Base-by-base conservation (phyloP, 1,140 invertebrate genomes). In the Popillia japonica region DNA sequence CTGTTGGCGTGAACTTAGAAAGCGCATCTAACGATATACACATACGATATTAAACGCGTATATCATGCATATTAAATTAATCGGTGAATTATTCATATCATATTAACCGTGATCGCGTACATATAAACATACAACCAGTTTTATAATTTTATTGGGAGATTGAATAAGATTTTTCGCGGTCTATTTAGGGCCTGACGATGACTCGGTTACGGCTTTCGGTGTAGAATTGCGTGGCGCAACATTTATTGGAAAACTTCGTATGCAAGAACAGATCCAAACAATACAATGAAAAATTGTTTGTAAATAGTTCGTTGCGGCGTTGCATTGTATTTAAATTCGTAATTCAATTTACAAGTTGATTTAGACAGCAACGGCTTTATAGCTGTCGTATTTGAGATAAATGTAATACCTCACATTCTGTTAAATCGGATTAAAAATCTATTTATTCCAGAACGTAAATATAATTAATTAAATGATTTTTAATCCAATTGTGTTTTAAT, bases 11-110 rank as follows among this genome's bases (percentile, higher is more conserved):
- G 48, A 55, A 55, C 48, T 17, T 55, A 55, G 48, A 55, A 55
- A 55, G 48, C 48, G 48, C 48, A 55, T 17, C 48, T 55, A 55
- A 17, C 14, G 48, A 55, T 55, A 55, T 55, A 17, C 48, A 55
- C n/a, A 55, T 55, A 55, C 17, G 48, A 55, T 55, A 55, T 55
- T 17, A 55, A 55, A 55, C 48, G 6, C 48, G 17, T 55, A 55
- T 17, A 17, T 55, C 17, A 55, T 17, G 48, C 48, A 55, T 55
- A 44, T 14, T 14, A 14, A 44, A 10, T 44, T 44, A 44, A 44
- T 44, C 42, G 9, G 42, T 14, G 14, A 44, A 14, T 44, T 44
- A 44, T 44, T 44, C 27, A 34, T 44, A 55, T 17, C 14, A 17
- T 17, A 55, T 55, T 55, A 55, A 55, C 17, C 48, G 14, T 17